Base-by-base conservation (phyloP, 2,797 vertebrate species). In the Sciurus vulgaris region DNA sequence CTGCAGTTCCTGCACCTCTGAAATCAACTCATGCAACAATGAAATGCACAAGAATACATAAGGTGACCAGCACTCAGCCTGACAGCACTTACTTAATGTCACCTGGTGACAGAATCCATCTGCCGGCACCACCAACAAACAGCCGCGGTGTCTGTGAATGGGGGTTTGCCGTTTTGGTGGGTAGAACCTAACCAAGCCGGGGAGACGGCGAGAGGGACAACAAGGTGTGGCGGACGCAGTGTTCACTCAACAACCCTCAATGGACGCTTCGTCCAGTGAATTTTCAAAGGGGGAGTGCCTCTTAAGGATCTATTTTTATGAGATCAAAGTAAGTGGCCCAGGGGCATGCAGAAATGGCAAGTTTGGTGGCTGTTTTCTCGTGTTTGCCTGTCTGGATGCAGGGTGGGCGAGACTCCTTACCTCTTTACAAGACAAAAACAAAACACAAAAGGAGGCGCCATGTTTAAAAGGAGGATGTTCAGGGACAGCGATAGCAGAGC, bases 121-220 rank as follows among this genome's bases (percentile, higher is more conserved):
- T 26, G 56, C 17, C 63, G 12, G 47, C n/a, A 47, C 3, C 54
- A 81, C 0, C n/a, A 12, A 4, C 7, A 26, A 41, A 5, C 5
- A 26, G 49, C 20, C 28, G 12, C 1, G 38, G 28, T 44, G 15
- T 47, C 73, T 74, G 30, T 73, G 33, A 92, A 63, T 15, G 9
- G 18, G 13, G 4, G 4, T 15, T 38, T 51, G 11, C 13, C 7
- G 24, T 30, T 74, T 72, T 92, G 3, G 47, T 49, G 11, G 0
- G 2, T n/a, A 67, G 87, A 79, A n/a, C 81, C 61, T 35, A 84
- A 85, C 7, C 41, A n/a, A 86, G 86, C 51, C 17, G 26, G 61
- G 73, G 33, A 79, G 44, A 51, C 3, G 89, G 51, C 3, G 7
- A 30, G 47, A 93, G 38, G 33, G 4, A 18, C 11, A 7, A 12